A percentile compares a stretch with the other conserved stretches of the same genome.
phyloP scores from a whole-genome alignment of 1,140 invertebrate species.

The Eufriesea mexicana region DNA sequence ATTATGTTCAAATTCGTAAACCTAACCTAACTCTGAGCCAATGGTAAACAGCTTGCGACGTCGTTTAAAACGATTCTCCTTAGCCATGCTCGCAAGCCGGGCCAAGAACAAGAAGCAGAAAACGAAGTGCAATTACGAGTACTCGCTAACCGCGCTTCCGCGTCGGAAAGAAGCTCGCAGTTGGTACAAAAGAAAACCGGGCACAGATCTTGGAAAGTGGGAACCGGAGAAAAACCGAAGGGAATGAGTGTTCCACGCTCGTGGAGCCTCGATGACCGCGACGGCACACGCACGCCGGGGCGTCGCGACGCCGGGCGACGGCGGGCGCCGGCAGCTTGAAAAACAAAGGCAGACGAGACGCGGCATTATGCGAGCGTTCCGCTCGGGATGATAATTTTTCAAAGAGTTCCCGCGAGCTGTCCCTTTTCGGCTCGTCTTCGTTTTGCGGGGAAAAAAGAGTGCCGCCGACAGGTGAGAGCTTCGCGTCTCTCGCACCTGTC shows the following conservation, averaged over 20 bases:
- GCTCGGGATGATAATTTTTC: slow-evolving; percentile 76
- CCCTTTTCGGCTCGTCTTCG: slow-evolving; percentile 60
- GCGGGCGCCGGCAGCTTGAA: slow-evolving; percentile 36
- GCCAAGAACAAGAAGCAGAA: no score
- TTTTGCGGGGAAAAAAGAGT: slow-evolving; percentile 42
- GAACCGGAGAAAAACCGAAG: no score
- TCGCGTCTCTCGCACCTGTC: neutral
- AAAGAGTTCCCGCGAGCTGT: slow-evolving; percentile 65
- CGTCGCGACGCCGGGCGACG: slow-evolving; percentile 2
- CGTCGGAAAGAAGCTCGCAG: no score
- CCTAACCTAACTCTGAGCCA: no score
- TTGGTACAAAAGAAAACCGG: neutral
- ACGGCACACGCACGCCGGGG: neutral
- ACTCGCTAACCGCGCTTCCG: no score
- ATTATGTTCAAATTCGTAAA: no score
- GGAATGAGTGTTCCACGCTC: neutral
- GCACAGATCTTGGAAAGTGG: neutral
- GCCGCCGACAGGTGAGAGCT: slow-evolving; percentile 9
- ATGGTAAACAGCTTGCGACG: no score
- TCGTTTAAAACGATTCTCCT: no score
- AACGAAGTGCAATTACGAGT: no score
- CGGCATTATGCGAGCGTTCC: slow-evolving; percentile 75
- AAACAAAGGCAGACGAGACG: slow-evolving; percentile 64
- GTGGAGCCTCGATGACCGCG: slow-evolving; percentile 11
- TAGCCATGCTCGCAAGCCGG: no score